phyloP scores from a whole-genome alignment of 2,888 invertebrate genomes.

The Nasonovia ribisnigri region DNA sequence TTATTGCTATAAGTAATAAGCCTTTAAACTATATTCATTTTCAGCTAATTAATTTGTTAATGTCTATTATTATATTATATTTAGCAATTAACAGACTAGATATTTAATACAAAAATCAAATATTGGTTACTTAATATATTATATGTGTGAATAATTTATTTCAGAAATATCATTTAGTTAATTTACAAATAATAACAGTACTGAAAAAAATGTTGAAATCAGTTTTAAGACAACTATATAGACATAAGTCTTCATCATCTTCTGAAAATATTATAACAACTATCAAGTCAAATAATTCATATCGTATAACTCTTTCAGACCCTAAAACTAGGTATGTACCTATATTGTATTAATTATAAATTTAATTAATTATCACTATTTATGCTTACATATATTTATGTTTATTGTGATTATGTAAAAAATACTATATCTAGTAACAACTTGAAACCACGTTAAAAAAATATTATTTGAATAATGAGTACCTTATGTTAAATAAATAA shows the following conservation, averaged over 20 bases:
- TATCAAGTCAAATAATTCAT: constrained; percentile 22
- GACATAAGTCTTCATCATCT: constrained; percentile 29
- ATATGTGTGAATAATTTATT: background rate
- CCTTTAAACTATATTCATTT: background rate
- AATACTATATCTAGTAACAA: too few species aligned
- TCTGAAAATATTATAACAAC: background rate
- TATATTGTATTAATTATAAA: background rate
- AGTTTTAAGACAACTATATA: background rate
- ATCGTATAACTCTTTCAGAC: constrained; percentile 67
- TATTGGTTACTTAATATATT: background rate
- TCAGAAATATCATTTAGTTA: background rate
- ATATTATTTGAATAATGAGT: too few species aligned
- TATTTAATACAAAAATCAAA: background rate
- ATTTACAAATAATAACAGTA: background rate
- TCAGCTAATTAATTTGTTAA: background rate
- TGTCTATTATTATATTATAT: background rate
- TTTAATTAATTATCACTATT: background rate
- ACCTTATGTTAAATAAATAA: too few species aligned
- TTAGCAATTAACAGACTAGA: background rate
- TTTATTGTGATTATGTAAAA: too few species aligned
- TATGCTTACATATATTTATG: background rate
- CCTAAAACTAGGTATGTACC: constrained; percentile 66
- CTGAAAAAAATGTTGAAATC: constrained; percentile 42
- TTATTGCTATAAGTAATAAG: background rate
- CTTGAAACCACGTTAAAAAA: too few species aligned